phyloP scores from a whole-genome alignment of 2,113 vertebrate species.

The Lophura nycthemera region DNA sequence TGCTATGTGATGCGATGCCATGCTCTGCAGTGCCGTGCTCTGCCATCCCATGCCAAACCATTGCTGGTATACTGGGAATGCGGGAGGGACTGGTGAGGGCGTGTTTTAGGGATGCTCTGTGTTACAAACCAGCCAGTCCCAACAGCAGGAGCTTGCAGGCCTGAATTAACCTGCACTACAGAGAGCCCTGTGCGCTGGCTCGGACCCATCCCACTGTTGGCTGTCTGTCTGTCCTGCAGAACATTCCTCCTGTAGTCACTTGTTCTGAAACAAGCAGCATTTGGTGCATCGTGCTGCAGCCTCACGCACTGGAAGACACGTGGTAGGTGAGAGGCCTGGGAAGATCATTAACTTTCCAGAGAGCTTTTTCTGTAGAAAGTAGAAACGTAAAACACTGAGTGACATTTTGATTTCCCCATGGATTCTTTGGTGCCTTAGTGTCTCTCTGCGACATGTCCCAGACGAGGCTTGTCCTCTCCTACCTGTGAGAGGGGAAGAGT shows the following conservation, averaged over 20 bases:
- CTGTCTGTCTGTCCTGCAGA: background rate
- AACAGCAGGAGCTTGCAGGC: background rate
- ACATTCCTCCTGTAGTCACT: background rate
- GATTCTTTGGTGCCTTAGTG: slow-evolving; percentile 48
- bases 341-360: slow-evolving; percentile 40
- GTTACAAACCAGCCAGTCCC: background rate
- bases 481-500: background rate
- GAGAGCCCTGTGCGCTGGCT: background rate
- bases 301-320: background rate
- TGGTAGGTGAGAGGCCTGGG: background rate
- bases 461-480: rapidly evolving
- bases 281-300: background rate
- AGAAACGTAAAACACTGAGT: background rate
- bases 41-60: background rate
- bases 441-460: background rate
- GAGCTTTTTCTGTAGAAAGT: background rate
- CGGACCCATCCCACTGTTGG: rapidly evolving
- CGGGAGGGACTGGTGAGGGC: background rate
- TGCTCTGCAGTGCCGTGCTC: background rate
- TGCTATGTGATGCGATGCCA: background rate
- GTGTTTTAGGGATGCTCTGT: background rate
- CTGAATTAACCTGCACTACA: background rate
- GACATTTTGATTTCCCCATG: slow-evolving; percentile 48
- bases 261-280: background rate
- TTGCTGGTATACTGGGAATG: background rate